These are phyloP conservation scores for Apostichopus leukothele DNA, from an alignment of 53 echinoderm and acorn worm genomes.

Conservation along the genomic window DNA sequence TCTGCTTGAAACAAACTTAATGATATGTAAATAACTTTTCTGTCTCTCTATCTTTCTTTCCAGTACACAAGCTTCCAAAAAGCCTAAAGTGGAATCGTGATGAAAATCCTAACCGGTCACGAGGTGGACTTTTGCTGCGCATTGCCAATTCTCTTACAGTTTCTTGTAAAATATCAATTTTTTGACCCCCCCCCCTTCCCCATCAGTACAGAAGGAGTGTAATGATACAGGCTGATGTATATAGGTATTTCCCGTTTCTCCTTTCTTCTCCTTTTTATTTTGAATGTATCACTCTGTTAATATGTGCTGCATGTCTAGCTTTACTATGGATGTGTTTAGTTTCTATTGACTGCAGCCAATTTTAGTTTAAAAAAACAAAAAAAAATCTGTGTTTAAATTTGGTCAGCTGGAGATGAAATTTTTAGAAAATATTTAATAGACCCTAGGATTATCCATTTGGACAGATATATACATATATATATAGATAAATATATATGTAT, in stretches of 20 bases:
- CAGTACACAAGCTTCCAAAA: constrained; percentile 39
- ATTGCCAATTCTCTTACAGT: constrained; percentile 22
- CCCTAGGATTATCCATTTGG: too few relatives aligned
- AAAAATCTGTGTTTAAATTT: too few relatives aligned
- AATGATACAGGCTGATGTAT: constrained; percentile 38
- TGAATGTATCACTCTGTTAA: neutral
- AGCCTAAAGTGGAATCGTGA: constrained; percentile 34
- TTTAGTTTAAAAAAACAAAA: too few relatives aligned
- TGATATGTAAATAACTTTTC: neutral
- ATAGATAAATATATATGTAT: too few relatives aligned
- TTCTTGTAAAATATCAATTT: neutral
- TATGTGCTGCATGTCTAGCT: constrained; percentile 26
- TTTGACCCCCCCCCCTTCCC: neutral
- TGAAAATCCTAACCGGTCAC: neutral
- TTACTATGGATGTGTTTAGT: constrained; percentile 20
- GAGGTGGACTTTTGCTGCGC: neutral
- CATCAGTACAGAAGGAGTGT: constrained; percentile 19
- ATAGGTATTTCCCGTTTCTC: neutral
- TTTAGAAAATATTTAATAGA: too few relatives aligned
- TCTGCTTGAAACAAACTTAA: neutral
- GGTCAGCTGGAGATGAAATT: too few relatives aligned
- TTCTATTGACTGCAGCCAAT: neutral
- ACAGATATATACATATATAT: too few relatives aligned
- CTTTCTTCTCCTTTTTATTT: neutral
- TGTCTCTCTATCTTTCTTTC: neutral